Percentiles rank a stretch among this genome's conserved stretches.
phyloP scores from a whole-genome alignment of 1,140 invertebrate species.

The Bombus terrestris region DNA sequence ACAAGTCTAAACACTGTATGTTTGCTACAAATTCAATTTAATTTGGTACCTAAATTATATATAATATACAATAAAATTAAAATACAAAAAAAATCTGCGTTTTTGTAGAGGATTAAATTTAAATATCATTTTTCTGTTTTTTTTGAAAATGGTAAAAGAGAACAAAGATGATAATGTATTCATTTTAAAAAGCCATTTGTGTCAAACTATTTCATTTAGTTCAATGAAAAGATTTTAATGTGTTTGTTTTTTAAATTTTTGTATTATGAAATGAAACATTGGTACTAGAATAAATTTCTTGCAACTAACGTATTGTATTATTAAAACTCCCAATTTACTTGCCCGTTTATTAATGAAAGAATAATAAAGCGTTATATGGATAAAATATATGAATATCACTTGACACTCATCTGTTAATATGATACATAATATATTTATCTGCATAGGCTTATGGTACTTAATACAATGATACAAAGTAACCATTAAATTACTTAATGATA shows the following conservation, averaged over 20 bases:
- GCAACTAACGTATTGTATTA: constrained; percentile 27
- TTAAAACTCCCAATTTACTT: constrained; percentile 17
- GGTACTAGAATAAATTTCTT: constrained; percentile 66
- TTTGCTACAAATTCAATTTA: constrained; percentile 60
- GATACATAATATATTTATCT: constrained; percentile 81
- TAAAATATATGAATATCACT: constrained; percentile 11
- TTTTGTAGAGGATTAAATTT: constrained; percentile 25
- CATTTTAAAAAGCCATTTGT: constrained; percentile 34
- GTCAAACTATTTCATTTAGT: constrained; percentile 42
- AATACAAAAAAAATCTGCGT: constrained; percentile 30
- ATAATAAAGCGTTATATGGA: neutral
- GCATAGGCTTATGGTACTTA: constrained; percentile 80
- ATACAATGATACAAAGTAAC: constrained; percentile 81
- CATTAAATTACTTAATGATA: constrained; percentile 80
- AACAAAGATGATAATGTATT: constrained; percentile 14
- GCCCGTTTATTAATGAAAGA: neutral
- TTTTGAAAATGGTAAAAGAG: neutral
- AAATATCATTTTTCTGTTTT: neutral
- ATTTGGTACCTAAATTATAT: constrained; percentile 73
- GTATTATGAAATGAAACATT: constrained; percentile 59
- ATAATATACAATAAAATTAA: constrained; percentile 51
- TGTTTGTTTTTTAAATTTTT: constrained; percentile 67
- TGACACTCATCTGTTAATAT: constrained; percentile 55
- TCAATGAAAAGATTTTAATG: constrained; percentile 42
- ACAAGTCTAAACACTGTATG: constrained; percentile 38